These are phyloP conservation scores for Hypocryptadius cinnamomeus DNA, from an alignment of 2,113 vertebrate genomes.

Conservation along the genomic window DNA sequence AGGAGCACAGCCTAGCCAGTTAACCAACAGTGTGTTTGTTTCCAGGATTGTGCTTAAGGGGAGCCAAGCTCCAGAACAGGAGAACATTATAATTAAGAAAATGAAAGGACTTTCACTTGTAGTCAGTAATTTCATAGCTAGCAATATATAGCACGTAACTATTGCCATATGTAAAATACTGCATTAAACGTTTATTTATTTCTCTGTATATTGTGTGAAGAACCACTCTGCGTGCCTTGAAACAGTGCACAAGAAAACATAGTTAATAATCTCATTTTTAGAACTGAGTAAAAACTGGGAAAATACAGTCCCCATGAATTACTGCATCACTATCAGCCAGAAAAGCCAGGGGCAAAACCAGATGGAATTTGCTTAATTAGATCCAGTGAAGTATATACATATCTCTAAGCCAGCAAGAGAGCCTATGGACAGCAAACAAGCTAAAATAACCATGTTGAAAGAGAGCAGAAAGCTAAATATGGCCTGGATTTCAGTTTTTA, in stretches of 20 bases:
- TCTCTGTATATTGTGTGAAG: not conserved
- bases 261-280: not conserved
- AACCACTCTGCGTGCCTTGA: not conserved
- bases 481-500: not conserved
- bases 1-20: not conserved
- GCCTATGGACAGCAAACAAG: not conserved
- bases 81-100: not conserved
- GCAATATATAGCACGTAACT: not conserved
- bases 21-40: not conserved
- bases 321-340: not conserved
- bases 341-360: not conserved
- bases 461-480: not conserved
- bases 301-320: not conserved
- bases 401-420: not conserved
- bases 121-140: not conserved
- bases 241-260: not conserved
- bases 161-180: not conserved
- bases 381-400: not conserved
- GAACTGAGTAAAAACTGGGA: not conserved
- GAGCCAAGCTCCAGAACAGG: not conserved
- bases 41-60: not conserved
- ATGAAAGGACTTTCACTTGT: not conserved
- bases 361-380: conserved; percentile 18
- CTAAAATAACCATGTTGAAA: not conserved
- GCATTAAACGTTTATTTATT: not conserved